Percentiles rank a stretch among this genome's conserved stretches.
Evolutionary conservation across 2,113 vertebrate species (phyloP).

Genomic region (Willisornis vidua): DNA sequence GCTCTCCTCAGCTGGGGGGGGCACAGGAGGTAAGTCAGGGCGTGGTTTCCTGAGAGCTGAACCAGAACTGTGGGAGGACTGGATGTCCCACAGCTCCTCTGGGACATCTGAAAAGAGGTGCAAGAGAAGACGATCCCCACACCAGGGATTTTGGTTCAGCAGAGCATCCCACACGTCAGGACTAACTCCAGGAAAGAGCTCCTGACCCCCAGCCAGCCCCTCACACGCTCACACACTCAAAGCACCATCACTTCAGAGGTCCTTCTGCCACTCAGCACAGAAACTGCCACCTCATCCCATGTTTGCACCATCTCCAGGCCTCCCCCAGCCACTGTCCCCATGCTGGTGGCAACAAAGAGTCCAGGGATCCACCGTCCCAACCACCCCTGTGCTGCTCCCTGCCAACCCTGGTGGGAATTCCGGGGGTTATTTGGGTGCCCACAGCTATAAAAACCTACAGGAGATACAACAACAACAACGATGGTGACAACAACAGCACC

Average conservation of each 20-base stretch:
- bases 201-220: not conserved
- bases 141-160: not conserved
- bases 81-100: not conserved
- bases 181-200: not conserved
- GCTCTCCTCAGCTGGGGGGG: not conserved
- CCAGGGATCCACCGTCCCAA: not conserved
- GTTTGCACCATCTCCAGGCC: rapidly evolving
- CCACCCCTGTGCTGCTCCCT: not conserved
- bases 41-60: conserved; percentile 48
- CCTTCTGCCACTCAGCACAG: not conserved
- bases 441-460: conserved; percentile 56
- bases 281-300: not conserved
- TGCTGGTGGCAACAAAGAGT: not conserved
- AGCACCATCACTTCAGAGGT: not conserved
- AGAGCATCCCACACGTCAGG: not conserved
- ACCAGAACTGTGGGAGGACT: not conserved
- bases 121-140: not conserved
- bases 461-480: conserved; percentile 32
- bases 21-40: not conserved
- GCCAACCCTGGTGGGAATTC: not conserved
- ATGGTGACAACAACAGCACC: conserved; percentile 43
- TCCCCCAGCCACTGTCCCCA: rapidly evolving
- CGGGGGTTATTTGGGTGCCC: not conserved
- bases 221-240: not conserved
- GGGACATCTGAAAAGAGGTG: not conserved